A percentile compares a stretch with the other conserved stretches of the same genome.
These are phyloP conservation scores for Montipora capricornis DNA, from an alignment of 64 coral and sea anemone genomes.

Conservation along the genomic window DNA sequence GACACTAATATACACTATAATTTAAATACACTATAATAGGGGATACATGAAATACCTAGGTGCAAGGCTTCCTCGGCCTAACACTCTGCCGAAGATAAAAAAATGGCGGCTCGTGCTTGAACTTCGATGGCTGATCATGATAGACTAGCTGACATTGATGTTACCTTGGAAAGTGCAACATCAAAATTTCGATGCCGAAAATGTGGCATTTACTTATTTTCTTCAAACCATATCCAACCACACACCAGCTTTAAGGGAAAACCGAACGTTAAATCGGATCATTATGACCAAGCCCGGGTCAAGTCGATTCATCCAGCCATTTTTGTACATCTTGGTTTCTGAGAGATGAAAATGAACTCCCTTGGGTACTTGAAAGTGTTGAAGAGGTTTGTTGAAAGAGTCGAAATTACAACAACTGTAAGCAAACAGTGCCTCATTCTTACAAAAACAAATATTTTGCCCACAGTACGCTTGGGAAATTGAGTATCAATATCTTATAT, in stretches of 20 bases:
- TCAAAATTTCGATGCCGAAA: constrained; percentile 79
- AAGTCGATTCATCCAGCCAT: background rate
- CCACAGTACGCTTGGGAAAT: too few relatives aligned
- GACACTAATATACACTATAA: too few relatives aligned
- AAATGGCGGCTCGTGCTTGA: too few relatives aligned
- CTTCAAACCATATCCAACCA: constrained; percentile 40
- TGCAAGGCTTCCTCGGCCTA: too few relatives aligned
- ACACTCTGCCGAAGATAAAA: too few relatives aligned
- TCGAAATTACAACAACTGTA: background rate
- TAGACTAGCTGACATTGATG: background rate
- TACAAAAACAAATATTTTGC: too few relatives aligned
- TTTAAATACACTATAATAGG: too few relatives aligned
- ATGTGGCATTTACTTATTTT: constrained; percentile 79
- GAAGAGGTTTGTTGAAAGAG: constrained; percentile 40
- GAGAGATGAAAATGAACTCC: constrained; percentile 35
- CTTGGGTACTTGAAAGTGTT: constrained; percentile 69
- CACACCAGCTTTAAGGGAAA: background rate
- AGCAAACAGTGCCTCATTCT: too few relatives aligned
- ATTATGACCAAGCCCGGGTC: too few relatives aligned
- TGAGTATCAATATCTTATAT: too few relatives aligned
- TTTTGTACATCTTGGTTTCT: constrained; percentile 85
- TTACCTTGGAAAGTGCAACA: background rate
- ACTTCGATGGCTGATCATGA: too few relatives aligned
- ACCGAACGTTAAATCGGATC: background rate
- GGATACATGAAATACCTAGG: too few relatives aligned